phyloP scores from a whole-genome alignment of 2,797 vertebrate species.

The Melanogrammus aeglefinus region DNA sequence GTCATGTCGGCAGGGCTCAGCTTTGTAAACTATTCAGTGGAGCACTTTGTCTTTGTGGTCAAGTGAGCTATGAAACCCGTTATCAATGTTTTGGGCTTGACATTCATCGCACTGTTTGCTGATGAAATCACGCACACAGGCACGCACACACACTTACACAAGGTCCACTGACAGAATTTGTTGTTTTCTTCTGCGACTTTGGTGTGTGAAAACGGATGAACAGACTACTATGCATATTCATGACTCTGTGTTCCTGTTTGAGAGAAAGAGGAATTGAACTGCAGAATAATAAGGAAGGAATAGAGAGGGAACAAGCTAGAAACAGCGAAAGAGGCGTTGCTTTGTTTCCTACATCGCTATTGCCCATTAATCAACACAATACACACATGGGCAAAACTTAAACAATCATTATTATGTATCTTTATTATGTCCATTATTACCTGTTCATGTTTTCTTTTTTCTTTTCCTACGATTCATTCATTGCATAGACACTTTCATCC shows the following conservation, averaged over 20 bases:
- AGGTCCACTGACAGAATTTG: slow-evolving; percentile 49
- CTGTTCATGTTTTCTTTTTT: no score
- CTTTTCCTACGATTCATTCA: no score
- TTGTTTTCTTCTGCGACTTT: slow-evolving; percentile 25
- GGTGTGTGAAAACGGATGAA: slow-evolving; percentile 21
- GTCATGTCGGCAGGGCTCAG: not conserved
- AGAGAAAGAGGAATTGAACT: slow-evolving; percentile 21
- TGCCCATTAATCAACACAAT: no score
- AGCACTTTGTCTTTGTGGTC: slow-evolving; percentile 37
- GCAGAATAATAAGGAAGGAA: not conserved
- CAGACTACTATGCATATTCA: slow-evolving; percentile 53
- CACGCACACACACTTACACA: slow-evolving; percentile 21
- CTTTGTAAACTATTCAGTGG: slow-evolving; percentile 33
- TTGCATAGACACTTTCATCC: no score
- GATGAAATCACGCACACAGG: slow-evolving; percentile 27
- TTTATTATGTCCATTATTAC: no score
- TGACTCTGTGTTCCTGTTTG: slow-evolving; percentile 25
- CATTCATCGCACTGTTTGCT: slow-evolving; percentile 52
- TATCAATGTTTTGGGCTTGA: slow-evolving; percentile 54
- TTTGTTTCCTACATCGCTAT: no score
- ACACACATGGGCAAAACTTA: no score
- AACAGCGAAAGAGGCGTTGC: no score
- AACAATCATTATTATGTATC: no score
- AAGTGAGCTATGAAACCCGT: slow-evolving; percentile 46
- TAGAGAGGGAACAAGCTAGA: not conserved